phyloP scores from a whole-genome alignment of 37 sponge, comb jelly and placozoan genomes.

The Aphrocallistes beatrix region DNA sequence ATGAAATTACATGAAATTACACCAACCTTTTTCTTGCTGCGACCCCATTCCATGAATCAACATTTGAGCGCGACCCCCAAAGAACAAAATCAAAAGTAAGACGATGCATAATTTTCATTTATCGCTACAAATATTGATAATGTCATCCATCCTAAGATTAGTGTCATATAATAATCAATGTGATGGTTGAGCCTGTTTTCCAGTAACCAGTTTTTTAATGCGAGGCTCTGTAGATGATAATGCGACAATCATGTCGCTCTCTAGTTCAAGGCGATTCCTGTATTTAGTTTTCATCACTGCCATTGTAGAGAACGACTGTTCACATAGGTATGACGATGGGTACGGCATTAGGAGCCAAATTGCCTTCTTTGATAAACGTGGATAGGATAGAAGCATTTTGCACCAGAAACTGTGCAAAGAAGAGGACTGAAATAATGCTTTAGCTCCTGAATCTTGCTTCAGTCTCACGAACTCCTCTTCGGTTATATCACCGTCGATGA shows the following conservation, averaged over 20 bases:
- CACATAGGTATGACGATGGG: constrained; percentile 7
- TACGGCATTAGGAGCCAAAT: constrained; percentile 15
- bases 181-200: constrained; percentile 20
- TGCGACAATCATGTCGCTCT: constrained; percentile 14
- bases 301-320: constrained; percentile 16
- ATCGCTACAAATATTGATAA: background rate
- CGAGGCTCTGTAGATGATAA: constrained; percentile 9
- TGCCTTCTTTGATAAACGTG: background rate
- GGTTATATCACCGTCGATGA: background rate
- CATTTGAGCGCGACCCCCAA: constrained; percentile 13
- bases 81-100: background rate
- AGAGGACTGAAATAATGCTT: background rate
- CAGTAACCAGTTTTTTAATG: constrained; percentile 7
- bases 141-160: constrained; percentile 11
- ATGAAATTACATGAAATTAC: no score
- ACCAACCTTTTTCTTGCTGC: constrained; percentile 11
- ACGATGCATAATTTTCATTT: background rate
- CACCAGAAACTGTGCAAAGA: constrained; percentile 18
- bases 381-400: background rate
- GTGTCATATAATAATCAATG: constrained; percentile 2
- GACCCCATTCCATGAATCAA: background rate
- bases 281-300: background rate
- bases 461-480: background rate
- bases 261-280: constrained; percentile 17
- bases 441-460: background rate